Evolutionary conservation across 1,140 invertebrate species (phyloP), one percentile per base, ranked within the genome.

Genomic region (Caerostris darwini): DNA sequence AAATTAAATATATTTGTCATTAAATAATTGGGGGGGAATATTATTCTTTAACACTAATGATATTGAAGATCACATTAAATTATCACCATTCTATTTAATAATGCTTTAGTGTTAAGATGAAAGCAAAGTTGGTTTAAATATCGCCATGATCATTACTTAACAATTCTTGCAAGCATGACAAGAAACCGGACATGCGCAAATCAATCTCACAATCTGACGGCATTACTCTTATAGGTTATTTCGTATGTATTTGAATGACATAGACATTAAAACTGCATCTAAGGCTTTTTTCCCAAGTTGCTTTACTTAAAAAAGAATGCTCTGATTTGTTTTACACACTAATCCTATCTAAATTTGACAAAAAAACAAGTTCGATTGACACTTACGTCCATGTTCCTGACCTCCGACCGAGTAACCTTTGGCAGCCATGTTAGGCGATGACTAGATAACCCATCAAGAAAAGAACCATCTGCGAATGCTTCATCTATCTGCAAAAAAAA

Each of bases 341-440:
- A 34, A 34, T 34, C 34, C 34, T 34, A 34, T 34, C 34, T 34
- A 34, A 34, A 34, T 34, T 34, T 34, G 34, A 34, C 34, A 34
- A 34, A 34, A 34, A 67, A 67, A 67, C 0, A 7, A 14, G n/a
- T 67, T 12, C n/a, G n/a, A n/a, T 10, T 67, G 58, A 57, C 19
- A 90, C 89, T 94, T 83, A 91, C 94, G 59, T 54, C 19, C 90
- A 61, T 91, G 69, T 19, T 19, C 54, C 50, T 57, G 6, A 91
- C 56, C 12, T 57, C 56, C 5, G 12, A 34, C 34, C 56, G 54
- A 14, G 34, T 53, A 53, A 93, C 85, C 34, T 81, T 61, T 71
- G 94, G 94, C 91, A 94, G 83, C 94, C 94, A 94, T 8, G 59
- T 77, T 53, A 88, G 91, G 12, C 87, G 34, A 67, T 90, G 81